Base-by-base conservation (phyloP, 2,113 vertebrate species). In the Oophaga pumilio region DNA sequence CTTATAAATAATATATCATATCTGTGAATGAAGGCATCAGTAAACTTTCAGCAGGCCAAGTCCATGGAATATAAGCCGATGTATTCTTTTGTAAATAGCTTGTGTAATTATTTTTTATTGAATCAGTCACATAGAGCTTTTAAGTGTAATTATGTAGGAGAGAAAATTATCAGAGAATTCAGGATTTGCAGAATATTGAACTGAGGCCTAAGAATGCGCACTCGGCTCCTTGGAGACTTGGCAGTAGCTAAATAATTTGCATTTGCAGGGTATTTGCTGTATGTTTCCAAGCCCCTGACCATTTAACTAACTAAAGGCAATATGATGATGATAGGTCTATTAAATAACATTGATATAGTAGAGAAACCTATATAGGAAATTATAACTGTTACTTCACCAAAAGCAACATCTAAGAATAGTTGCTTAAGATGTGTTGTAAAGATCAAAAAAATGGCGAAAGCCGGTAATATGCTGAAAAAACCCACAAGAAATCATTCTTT, bases 161-260 rank as follows among this genome's bases (percentile, higher is more conserved):
- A 73, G 71, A 18, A 62, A 57, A 76, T 76, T 8, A 77, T 52
- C 56, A 33, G 22, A 33, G 52, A 85, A 20, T 59, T 10, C 53
- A 76, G 59, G 68, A n/a, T 76, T 74, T 59, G n/a, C 26, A 60
- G 28, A 22, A 76, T 85, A 76, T 85, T 85, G 84, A 62, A 43
- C 18, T 10, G 33, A n/a, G 28, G 74, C 20, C 13, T 15, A 49
- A 60, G 20, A 50, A 28, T 77, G 73, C 73, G 53, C 57, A 52
- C 15, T 85, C 28, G 53, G 73, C n/a, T 76, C 84, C 57, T 76
- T 49, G 60, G 57, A 77, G 73, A 53, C 59, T 62, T 68, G 20
- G 5, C 33, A 56, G 15, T 57, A 78, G 52, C 14, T 15, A 24
- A 78, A 17, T 26, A 53, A 78, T 57, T 12, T 57, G 52, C 8